These are phyloP conservation scores for Aurelia coerulea DNA, from an alignment of 30 jellyfish, hydroid and myxozoan species.

Conservation along the genomic window DNA sequence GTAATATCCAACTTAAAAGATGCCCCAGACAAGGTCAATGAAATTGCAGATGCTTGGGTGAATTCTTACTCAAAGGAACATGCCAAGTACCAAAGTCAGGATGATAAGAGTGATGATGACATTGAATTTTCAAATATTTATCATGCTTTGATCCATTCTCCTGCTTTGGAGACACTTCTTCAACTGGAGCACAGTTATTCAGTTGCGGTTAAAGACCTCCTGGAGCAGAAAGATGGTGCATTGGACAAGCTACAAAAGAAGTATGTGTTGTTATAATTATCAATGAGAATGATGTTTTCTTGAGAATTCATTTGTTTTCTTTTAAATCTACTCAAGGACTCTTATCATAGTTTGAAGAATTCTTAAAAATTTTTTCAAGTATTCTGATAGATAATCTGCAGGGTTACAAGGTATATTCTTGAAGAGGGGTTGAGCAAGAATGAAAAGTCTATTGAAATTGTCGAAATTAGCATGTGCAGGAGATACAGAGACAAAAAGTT, in stretches of 20 bases:
- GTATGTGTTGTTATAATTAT: conserved; percentile 7
- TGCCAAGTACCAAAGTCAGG: conserved; percentile 39
- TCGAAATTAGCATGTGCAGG: too few relatives aligned
- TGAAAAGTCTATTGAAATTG: too few relatives aligned
- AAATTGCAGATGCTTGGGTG: conserved; percentile 70
- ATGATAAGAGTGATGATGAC: conserved; percentile 47
- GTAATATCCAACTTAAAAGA: conserved; percentile 17
- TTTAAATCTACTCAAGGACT: too few relatives aligned
- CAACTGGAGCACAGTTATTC: conserved; percentile 89
- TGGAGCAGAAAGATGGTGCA: conserved; percentile 71
- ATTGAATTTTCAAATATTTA: conserved; percentile 82
- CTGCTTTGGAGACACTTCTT: conserved; percentile 90
- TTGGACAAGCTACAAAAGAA: conserved; percentile 69
- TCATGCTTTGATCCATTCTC: conserved; percentile 92
- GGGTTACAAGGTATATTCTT: too few relatives aligned
- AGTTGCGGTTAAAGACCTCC: conserved; percentile 75
- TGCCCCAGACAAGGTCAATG: conserved; percentile 17
- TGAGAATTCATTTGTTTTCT: too few relatives aligned
- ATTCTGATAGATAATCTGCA: too few relatives aligned
- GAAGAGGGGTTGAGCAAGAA: too few relatives aligned
- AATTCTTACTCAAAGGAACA: conserved; percentile 65
- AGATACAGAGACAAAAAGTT: too few relatives aligned
- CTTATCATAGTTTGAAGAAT: neutral
- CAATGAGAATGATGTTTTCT: neutral
- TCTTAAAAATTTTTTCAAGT: neutral